phyloP scores from a whole-genome alignment of 2,797 vertebrate species.

The Somateria mollissima region DNA sequence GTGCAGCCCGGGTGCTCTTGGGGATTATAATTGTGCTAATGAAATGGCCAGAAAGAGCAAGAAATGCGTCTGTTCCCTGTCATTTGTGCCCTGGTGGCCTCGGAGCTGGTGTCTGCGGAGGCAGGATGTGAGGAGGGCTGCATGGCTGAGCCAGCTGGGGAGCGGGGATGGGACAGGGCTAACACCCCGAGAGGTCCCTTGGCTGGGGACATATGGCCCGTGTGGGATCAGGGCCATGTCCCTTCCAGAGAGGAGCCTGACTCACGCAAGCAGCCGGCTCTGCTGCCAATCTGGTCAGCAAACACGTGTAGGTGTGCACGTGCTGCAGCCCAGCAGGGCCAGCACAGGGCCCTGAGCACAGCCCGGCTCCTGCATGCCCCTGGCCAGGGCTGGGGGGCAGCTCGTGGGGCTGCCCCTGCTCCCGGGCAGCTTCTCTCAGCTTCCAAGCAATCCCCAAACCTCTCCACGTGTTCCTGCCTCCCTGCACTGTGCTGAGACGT shows the following conservation, averaged over 20 bases:
- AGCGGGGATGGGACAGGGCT: background rate
- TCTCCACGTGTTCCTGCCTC: background rate
- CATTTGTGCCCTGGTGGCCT: background rate
- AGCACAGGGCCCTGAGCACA: rapidly evolving
- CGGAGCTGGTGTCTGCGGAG: background rate
- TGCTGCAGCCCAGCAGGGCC: background rate
- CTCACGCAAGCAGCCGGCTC: background rate
- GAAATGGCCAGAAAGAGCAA: background rate
- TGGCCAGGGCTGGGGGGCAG: background rate
- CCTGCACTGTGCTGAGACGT: background rate
- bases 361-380: background rate
- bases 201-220: background rate
- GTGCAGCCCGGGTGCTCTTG: background rate
- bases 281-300: background rate
- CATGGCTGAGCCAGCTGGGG: background rate
- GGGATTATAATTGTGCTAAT: background rate
- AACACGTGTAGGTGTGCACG: rapidly evolving
- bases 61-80: background rate
- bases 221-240: background rate
- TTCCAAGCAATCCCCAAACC: background rate
- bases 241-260: background rate
- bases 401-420: background rate
- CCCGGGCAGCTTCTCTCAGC: background rate
- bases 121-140: background rate
- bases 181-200: background rate